phyloP scores from a whole-genome alignment of 1,140 invertebrate species.

The Drosophila athabasca region DNA sequence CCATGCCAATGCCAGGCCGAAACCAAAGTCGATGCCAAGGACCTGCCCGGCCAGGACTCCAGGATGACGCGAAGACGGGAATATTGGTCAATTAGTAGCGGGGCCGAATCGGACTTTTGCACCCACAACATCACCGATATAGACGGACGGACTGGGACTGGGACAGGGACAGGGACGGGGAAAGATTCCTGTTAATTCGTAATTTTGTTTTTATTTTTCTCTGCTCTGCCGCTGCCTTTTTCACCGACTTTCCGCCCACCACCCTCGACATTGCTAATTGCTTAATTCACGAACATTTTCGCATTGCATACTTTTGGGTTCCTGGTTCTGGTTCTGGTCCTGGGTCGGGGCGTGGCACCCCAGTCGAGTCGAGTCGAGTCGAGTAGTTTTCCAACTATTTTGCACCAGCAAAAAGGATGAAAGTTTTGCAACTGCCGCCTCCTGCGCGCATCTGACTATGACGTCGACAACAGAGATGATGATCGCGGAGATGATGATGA shows the following conservation, averaged over 20 bases:
- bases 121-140: slow-evolving; percentile 16
- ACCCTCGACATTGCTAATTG: slow-evolving; percentile 47
- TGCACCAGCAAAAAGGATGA: slow-evolving; percentile 23
- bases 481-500: slow-evolving; percentile 6
- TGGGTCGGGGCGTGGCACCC: slow-evolving; percentile 10
- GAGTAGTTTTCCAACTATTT: slow-evolving; percentile 48
- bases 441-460: slow-evolving; percentile 3
- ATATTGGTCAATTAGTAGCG: slow-evolving; percentile 48
- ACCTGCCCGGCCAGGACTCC: slow-evolving; percentile 1
- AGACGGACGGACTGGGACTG: slow-evolving; percentile 4
- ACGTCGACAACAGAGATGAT: slow-evolving; percentile 18
- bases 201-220: slow-evolving; percentile 26
- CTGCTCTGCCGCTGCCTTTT: not conserved
- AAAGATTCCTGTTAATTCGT: slow-evolving; percentile 40
- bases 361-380: no score
- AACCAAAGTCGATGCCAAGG: slow-evolving; percentile 9
- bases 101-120: slow-evolving; percentile 9
- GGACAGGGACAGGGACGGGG: not conserved
- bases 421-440: slow-evolving; percentile 33
- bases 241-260: not conserved
- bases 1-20: slow-evolving; percentile 33
- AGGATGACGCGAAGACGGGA: slow-evolving; percentile 22
- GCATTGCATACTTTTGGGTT: slow-evolving; percentile 33
- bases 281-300: slow-evolving; percentile 63
- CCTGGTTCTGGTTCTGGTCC: not conserved